Percentiles rank a stretch among this genome's conserved stretches.
These are phyloP conservation scores for Melopsittacus undulatus DNA, from an alignment of 2,797 vertebrate species.

Conservation along the genomic window DNA sequence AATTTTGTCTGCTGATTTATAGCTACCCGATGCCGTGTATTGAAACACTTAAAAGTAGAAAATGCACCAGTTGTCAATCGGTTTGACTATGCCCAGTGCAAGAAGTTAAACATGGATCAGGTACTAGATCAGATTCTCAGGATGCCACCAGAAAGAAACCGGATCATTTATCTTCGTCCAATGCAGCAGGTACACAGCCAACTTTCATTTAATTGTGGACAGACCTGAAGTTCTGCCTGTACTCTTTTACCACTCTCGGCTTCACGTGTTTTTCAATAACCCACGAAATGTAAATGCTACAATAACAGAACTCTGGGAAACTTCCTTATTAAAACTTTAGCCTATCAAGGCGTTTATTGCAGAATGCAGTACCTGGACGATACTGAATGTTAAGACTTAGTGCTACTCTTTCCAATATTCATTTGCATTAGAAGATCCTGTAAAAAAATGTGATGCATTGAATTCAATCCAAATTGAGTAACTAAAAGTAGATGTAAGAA, in stretches of 20 bases:
- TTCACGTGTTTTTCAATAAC: background rate
- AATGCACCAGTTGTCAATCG: conserved; percentile 94
- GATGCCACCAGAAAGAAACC: conserved; percentile 95
- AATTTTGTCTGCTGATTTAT: conserved; percentile 14
- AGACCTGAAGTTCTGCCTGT: background rate
- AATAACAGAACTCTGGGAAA: background rate
- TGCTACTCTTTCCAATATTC: background rate
- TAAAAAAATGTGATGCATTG: background rate
- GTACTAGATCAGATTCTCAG: conserved; percentile 96
- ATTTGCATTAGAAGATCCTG: background rate
- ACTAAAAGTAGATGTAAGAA: background rate
- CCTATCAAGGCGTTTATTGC: background rate
- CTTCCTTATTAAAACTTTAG: background rate
- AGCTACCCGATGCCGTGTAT: conserved; percentile 95
- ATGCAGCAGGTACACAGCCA: conserved; percentile 90
- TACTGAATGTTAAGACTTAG: background rate
- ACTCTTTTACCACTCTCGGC: background rate
- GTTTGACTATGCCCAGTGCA: conserved; percentile 97
- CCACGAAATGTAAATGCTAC: background rate
- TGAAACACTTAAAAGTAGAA: conserved; percentile 93
- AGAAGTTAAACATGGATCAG: conserved; percentile 97
- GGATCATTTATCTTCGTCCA: conserved; percentile 96
- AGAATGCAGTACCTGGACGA: background rate
- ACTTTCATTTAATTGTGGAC: background rate
- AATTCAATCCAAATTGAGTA: background rate